Evolutionary conservation across 2,113 vertebrate species (phyloP).

Genomic region (Pangasianodon gigas): DNA sequence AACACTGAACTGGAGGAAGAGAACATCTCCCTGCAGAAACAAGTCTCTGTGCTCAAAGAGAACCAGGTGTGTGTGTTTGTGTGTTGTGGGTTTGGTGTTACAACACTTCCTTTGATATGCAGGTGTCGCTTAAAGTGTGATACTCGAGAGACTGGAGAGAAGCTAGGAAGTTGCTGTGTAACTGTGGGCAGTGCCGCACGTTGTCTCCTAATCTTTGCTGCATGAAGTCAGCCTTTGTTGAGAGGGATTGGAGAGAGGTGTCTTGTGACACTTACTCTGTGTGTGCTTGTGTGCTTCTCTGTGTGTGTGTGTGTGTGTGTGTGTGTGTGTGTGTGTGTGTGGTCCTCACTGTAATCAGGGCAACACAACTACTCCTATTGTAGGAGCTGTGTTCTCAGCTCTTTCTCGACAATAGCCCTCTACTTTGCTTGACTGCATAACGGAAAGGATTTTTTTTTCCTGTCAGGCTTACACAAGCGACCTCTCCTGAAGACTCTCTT

Average conservation of each 20-base stretch:
- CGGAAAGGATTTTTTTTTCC: conserved; percentile 13
- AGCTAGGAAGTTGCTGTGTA: conserved; percentile 1
- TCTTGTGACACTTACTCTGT: conserved; percentile 29
- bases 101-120: conserved; percentile 5
- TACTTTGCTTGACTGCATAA: conserved; percentile 33
- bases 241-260: conserved; percentile 26
- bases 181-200: background rate
- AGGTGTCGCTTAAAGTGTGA: background rate
- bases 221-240: conserved; percentile 19
- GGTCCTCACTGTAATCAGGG: background rate
- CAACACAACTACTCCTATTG: conserved; percentile 44
- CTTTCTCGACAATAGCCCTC: conserved; percentile 48
- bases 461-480: background rate
- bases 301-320: background rate
- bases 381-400: conserved; percentile 29
- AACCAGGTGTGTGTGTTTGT: conserved; percentile 73
- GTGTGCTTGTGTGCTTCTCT: background rate
- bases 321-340: background rate
- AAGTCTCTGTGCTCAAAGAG: conserved; percentile 79
- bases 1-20: conserved; percentile 81
- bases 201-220: background rate
- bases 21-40: conserved; percentile 82
- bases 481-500: background rate
- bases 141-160: background rate
- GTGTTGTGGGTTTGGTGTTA: background rate